Base-by-base conservation (phyloP, 2,888 invertebrate species). In the Bhutanitis thaidina region DNA sequence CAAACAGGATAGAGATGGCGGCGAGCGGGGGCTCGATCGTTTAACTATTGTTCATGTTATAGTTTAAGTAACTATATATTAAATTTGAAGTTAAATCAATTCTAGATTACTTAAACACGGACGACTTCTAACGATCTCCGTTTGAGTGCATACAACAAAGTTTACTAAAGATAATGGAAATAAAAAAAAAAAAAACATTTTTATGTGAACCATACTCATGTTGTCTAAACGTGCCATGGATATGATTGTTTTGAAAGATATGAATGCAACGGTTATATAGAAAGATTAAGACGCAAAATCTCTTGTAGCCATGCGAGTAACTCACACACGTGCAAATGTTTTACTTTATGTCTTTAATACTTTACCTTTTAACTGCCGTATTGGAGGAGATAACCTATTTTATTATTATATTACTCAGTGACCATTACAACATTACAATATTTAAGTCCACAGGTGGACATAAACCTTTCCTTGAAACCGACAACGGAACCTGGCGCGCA, bases 1-100 rank as follows among this genome's bases (percentile, higher is more conserved):
- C 53, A 40, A 57, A 59, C 62, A 59, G 59, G 53, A 60, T 45
- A 61, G 51, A 59, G 44, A 43, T 41, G 46, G 35, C 32, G 25
- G 43, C 49, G 49, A 35, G 30, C 32, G 20, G 20, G 20, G n/a
- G n/a, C n/a, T n/a, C n/a, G n/a, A n/a, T n/a, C n/a, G n/a, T n/a
- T n/a, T n/a, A n/a, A n/a, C n/a, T n/a, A n/a, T n/a, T n/a, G n/a
- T n/a, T n/a, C n/a, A n/a, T n/a, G n/a, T n/a, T n/a, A n/a, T n/a
- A n/a, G n/a, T n/a, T n/a, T n/a, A n/a, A n/a, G n/a, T n/a, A n/a
- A n/a, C n/a, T n/a, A n/a, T n/a, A n/a, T n/a, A n/a, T n/a, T n/a
- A n/a, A n/a, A n/a, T n/a, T n/a, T n/a, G n/a, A n/a, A n/a, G n/a
- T n/a, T n/a, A n/a, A n/a, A n/a, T n/a, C n/a, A n/a, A n/a, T n/a